phyloP scores from a whole-genome alignment of 1,140 invertebrate genomes.

The Meloidogyne chitwoodi region DNA sequence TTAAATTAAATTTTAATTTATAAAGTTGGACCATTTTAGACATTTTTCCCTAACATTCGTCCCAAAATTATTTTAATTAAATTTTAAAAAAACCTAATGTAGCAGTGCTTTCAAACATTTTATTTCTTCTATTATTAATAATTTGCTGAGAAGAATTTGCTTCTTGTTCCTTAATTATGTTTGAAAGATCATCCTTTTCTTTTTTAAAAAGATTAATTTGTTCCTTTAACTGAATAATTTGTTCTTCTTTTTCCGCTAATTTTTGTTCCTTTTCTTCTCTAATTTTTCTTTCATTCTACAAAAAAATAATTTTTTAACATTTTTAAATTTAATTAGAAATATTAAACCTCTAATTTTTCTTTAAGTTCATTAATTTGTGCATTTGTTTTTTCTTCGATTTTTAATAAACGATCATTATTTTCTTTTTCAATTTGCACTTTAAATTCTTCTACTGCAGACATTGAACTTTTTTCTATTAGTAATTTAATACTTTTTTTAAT shows the following conservation, averaged over 20 bases:
- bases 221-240: background rate
- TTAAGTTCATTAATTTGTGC: background rate
- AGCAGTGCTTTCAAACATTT: background rate
- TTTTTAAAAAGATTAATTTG: background rate
- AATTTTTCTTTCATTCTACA: background rate
- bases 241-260: background rate
- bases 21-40: no score
- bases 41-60: no score
- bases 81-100: background rate
- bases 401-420: background rate
- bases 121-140: background rate
- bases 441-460: background rate
- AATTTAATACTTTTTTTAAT: background rate
- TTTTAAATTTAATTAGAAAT: background rate
- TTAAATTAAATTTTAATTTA: no score
- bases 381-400: conserved; percentile 1
- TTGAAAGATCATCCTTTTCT: background rate
- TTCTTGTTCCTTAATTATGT: background rate
- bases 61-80: no score
- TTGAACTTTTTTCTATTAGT: background rate
- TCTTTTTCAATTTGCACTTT: background rate
- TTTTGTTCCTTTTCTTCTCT: background rate
- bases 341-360: conserved; percentile 9
- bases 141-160: background rate
- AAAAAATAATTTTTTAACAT: background rate